phyloP scores from a whole-genome alignment of 2,113 vertebrate genomes.

The Naja naja region DNA sequence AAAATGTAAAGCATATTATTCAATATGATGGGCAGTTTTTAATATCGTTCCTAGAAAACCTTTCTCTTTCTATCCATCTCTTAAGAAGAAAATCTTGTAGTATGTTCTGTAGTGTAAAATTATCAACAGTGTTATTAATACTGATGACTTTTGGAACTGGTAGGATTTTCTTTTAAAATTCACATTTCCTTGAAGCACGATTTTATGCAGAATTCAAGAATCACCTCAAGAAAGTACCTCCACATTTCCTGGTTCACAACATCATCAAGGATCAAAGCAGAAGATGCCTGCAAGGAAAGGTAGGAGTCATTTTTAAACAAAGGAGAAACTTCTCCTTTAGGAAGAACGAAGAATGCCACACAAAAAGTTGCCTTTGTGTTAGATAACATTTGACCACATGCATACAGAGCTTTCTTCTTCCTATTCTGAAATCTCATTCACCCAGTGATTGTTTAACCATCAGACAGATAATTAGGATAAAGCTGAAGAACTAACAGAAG shows the following conservation, averaged over 20 bases:
- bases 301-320: not conserved
- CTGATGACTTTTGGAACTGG: not conserved
- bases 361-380: not conserved
- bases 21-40: not conserved
- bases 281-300: not conserved
- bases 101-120: not conserved
- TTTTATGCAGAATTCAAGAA: not conserved
- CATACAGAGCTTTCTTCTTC: not conserved
- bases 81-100: not conserved
- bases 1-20: not conserved
- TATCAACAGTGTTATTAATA: not conserved
- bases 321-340: not conserved
- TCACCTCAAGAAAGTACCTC: not conserved
- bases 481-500: not conserved
- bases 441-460: not conserved
- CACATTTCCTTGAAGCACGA: not conserved
- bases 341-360: not conserved
- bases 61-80: not conserved
- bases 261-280: not conserved
- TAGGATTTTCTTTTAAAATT: not conserved
- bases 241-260: not conserved
- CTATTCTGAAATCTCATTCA: not conserved
- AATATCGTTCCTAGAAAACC: not conserved
- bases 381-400: not conserved
- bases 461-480: not conserved